These are phyloP conservation scores for Leptinotarsa rubiginosa DNA, from an alignment of 2,888 invertebrate species.

Conservation along the genomic window DNA sequence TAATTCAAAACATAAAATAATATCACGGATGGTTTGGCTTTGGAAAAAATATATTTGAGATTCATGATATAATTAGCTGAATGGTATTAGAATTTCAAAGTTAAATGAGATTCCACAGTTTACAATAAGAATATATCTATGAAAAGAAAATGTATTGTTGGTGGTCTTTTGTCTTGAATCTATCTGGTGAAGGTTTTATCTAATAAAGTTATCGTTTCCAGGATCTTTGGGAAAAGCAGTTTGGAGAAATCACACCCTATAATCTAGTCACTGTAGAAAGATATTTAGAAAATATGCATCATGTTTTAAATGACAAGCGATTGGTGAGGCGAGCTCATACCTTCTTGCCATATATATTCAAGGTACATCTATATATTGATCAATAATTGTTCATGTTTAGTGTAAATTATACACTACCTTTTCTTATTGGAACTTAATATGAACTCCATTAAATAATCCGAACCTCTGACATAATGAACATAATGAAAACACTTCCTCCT, in stretches of 20 bases:
- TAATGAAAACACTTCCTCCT: no score
- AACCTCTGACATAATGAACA: no score
- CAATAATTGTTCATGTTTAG: not conserved
- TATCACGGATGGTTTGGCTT: no score
- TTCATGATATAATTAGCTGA: not conserved
- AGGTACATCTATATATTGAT: conserved; percentile 68
- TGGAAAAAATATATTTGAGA: not conserved
- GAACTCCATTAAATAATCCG: no score
- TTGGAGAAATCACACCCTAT: conserved; percentile 85
- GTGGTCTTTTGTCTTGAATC: no score
- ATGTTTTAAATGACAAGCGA: conserved; percentile 81
- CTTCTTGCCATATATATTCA: conserved; percentile 85
- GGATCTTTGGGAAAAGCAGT: conserved; percentile 85
- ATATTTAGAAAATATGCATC: conserved; percentile 85
- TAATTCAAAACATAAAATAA: no score
- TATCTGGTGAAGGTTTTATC: no score
- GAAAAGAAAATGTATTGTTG: no score
- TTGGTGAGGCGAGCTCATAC: conserved; percentile 80
- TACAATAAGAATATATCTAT: no score
- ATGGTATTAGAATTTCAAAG: not conserved
- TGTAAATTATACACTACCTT: not conserved
- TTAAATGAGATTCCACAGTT: not conserved
- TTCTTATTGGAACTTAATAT: not conserved
- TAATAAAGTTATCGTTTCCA: conserved; percentile 58
- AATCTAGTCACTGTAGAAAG: conserved; percentile 85